Base-by-base conservation (phyloP, 2,113 vertebrate genomes). In the Microcebus murinus region DNA sequence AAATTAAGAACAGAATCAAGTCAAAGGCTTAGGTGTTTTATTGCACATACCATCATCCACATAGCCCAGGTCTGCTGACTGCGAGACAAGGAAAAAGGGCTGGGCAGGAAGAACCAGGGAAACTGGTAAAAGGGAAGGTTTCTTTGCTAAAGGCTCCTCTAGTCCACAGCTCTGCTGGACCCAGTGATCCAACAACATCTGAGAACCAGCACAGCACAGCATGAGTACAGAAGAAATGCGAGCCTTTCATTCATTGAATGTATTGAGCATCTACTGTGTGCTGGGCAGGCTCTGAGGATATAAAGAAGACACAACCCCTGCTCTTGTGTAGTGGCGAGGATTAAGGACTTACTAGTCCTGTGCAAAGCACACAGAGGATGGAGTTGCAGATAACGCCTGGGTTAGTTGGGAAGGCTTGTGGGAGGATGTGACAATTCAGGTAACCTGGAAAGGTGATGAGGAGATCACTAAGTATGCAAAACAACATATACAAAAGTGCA, bases 1-100 rank as follows among this genome's bases (percentile, higher is more conserved):
- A 95, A 96, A 96, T 95, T 83, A 94, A 96, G 87, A 90, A 81
- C 73, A 93, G 86, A 95, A 81, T 61, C 83, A 91, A 96, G 91
- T 91, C 94, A 93, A 97, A 96, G 88, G 5, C 36, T 48, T 65
- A 68, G 79, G 23, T 79, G 20, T 74, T 84, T 97, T 91, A 92
- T 82, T 87, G 73, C 68, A 61, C 77, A 68, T 77, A 25, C n/a
- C 31, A 48, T 63, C 93, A 74, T 42, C 79, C 87, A 86, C 55
- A 42, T 27, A 74, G 73, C 61, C 59, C 85, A 57, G 80, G 34
- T 65, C 67, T 73, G 48, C 73, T 42, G 86, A 96, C 29, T 20
- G 73, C 71, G n/a, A 91, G 63, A 83, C 42, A 50, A n/a, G 13
- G 21, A 4, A 11, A 55, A 77, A 74, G 27, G 20, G 9, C 65